phyloP scores from a whole-genome alignment of 2,797 vertebrate species.

The Coilia nasus region DNA sequence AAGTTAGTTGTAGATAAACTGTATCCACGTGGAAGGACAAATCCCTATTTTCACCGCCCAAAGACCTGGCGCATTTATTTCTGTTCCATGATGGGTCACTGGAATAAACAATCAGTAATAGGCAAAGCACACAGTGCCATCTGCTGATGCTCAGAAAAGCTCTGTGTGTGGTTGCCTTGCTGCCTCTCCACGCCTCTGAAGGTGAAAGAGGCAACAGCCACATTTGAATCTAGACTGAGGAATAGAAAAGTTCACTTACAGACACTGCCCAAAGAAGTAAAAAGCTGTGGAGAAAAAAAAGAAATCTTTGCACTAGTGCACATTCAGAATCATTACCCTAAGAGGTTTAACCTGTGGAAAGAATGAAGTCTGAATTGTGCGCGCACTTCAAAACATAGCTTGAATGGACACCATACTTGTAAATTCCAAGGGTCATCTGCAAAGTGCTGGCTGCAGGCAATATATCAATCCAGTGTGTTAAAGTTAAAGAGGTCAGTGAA shows the following conservation, averaged over 20 bases:
- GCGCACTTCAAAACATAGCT: background rate
- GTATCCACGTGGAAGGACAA: no score
- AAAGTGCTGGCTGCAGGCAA: background rate
- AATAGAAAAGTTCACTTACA: background rate
- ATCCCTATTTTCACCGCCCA: background rate
- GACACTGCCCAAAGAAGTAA: background rate
- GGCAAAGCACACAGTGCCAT: conserved; percentile 10
- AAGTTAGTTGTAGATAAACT: no score
- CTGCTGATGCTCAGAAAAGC: background rate
- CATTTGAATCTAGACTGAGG: background rate
- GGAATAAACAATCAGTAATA: background rate
- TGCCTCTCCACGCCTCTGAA: background rate
- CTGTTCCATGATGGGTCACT: background rate
- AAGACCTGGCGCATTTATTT: background rate
- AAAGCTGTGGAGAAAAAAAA: no score
- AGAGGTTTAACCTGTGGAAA: background rate
- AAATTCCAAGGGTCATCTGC: background rate
- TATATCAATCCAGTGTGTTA: background rate
- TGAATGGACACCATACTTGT: background rate
- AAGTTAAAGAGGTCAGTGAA: conserved; percentile 3
- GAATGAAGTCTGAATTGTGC: background rate
- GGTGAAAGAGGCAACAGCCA: background rate
- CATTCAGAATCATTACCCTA: background rate
- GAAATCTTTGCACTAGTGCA: background rate
- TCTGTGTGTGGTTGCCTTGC: background rate